Conservation (phyloP, 2,113 vertebrate genomes). For the Sinocyclocheilus anophthalmus region DNA sequence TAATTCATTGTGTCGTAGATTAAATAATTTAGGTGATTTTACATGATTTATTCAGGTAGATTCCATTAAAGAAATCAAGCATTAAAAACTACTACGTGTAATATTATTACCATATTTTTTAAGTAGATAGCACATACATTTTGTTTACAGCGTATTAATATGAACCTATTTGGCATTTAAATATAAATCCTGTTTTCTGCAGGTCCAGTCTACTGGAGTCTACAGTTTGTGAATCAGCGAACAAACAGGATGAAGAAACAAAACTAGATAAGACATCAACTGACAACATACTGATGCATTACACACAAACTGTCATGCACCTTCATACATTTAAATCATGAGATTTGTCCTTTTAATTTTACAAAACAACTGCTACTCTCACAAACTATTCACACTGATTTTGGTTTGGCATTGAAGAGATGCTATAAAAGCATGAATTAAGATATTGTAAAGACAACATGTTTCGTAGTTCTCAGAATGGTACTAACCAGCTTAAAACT, state of each 20-base stretch:
- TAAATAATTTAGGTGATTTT: too few relatives aligned
- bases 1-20: too few relatives aligned
- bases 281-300: neutral
- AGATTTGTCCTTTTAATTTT: too few relatives aligned
- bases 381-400: neutral
- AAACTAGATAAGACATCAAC: slow-evolving; percentile 61
- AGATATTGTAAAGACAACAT: neutral
- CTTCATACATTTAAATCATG: too few relatives aligned
- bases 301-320: neutral
- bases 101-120: too few relatives aligned
- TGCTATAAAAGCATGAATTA: neutral
- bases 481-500: neutral
- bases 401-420: neutral
- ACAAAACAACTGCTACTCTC: too few relatives aligned
- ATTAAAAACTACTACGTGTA: too few relatives aligned
- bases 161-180: neutral
- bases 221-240: slow-evolving; percentile 73
- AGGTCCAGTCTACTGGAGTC: slow-evolving; percentile 86
- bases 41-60: too few relatives aligned
- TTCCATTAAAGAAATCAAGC: too few relatives aligned
- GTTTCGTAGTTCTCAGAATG: neutral
- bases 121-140: too few relatives aligned
- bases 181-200: slow-evolving; percentile 37
- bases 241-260: slow-evolving; percentile 66
- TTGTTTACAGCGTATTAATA: neutral